Conservation (phyloP, 92 coral and sea anemone genomes). For the Montipora capitata region DNA sequence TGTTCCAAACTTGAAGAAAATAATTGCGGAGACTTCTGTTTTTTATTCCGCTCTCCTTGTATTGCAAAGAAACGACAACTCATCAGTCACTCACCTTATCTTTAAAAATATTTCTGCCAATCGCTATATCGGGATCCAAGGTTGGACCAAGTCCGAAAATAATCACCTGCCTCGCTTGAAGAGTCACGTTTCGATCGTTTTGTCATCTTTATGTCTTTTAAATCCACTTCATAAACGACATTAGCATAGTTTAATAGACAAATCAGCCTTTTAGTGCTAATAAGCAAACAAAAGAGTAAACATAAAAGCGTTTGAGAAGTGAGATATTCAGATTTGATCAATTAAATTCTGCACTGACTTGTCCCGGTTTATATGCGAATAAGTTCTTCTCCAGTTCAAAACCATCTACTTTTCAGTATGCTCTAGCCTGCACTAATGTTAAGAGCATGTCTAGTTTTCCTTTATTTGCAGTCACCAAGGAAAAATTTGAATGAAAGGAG, state of each 20-base stretch:
- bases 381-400: no score
- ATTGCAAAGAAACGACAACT: neutral
- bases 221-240: neutral
- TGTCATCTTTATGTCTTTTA: neutral
- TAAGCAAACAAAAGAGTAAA: neutral
- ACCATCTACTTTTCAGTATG: no score
- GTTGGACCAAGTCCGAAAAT: neutral
- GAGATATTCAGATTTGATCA: no score
- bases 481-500: no score
- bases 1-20: no score
- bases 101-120: neutral
- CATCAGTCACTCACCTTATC: neutral
- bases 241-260: constrained; percentile 18
- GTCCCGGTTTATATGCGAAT: no score
- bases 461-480: no score
- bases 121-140: neutral
- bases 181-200: neutral
- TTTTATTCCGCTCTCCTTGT: neutral
- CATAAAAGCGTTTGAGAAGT: no score
- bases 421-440: no score
- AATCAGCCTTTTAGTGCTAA: neutral
- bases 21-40: no score
- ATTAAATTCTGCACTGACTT: no score
- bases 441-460: no score
- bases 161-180: neutral